Percentiles rank a stretch among this genome's conserved stretches.
Conservation (phyloP, 2,113 vertebrate species). For the Poeciliopsis turrubarensis region DNA sequence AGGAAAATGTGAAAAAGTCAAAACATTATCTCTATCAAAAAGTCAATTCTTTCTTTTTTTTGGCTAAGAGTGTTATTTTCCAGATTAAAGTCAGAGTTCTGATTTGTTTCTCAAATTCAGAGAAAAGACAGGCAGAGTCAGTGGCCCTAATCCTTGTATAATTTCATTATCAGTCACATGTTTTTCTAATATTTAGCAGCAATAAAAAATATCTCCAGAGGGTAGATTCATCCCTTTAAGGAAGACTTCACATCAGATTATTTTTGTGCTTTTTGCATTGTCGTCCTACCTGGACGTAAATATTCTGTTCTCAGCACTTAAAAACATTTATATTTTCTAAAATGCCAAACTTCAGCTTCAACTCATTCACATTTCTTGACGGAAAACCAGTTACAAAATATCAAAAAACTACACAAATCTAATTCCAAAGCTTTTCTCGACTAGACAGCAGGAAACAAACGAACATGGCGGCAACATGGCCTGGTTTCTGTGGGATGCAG, state of each 20-base stretch:
- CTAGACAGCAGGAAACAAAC: slow-evolving; percentile 52
- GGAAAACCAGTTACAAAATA: neutral
- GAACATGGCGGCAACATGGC: neutral
- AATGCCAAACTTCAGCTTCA: slow-evolving; percentile 21
- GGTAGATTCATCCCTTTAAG: neutral
- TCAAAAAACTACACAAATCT: slow-evolving; percentile 22
- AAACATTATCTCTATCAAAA: no score
- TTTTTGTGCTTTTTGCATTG: neutral
- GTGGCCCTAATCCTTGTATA: no score
- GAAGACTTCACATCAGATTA: neutral
- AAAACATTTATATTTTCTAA: slow-evolving; percentile 1
- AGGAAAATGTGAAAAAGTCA: no score
- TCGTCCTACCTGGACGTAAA: neutral
- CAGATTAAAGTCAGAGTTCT: no score
- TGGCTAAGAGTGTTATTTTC: no score
- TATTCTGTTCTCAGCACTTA: neutral
- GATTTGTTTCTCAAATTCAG: no score
- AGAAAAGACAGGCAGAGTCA: no score
- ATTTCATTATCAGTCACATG: no score
- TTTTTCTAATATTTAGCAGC: neutral
- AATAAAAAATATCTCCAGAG: neutral
- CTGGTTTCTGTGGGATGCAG: slow-evolving; percentile 13
- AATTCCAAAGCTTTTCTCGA: slow-evolving; percentile 34
- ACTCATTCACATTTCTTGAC: slow-evolving; percentile 48
- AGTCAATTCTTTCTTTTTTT: no score